phyloP scores from a whole-genome alignment of 2,113 vertebrate species.

The Scytalopus superciliaris region DNA sequence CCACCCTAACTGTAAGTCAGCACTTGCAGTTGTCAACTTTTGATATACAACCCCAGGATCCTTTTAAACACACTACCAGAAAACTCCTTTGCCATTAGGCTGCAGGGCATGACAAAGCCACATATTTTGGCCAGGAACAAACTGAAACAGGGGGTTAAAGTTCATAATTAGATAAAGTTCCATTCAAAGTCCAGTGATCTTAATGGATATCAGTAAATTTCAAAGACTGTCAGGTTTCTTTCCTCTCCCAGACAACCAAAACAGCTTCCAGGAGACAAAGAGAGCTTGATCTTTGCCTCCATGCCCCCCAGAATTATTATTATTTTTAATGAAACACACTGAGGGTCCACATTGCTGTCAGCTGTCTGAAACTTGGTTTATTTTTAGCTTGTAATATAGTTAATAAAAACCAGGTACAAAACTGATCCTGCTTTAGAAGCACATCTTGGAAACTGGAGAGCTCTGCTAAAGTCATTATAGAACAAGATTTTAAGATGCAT shows the following conservation, averaged over 20 bases:
- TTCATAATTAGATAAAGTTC: neutral
- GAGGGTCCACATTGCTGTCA: neutral
- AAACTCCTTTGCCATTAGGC: neutral
- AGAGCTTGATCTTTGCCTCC: neutral
- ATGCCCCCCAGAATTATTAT: neutral
- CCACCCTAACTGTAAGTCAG: neutral
- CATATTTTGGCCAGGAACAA: neutral
- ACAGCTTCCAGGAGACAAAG: neutral
- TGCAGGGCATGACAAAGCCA: neutral
- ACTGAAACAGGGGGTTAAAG: neutral
- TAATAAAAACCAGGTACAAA: constrained; percentile 44
- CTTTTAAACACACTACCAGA: neutral
- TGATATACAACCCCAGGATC: neutral
- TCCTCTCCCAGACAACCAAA: neutral
- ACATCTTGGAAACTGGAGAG: neutral
- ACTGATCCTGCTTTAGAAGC: neutral
- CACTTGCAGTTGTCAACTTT: neutral
- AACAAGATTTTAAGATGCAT: constrained; percentile 1
- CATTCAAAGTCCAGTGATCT: neutral
- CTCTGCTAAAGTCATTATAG: neutral
- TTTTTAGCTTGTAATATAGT: constrained; percentile 8
- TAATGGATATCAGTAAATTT: neutral
- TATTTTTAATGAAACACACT: constrained; percentile 47
- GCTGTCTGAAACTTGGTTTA: neutral
- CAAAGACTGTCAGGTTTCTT: neutral